These are phyloP conservation scores for Butastur rufipennis DNA, from an alignment of 2,113 vertebrate species.

Conservation along the genomic window DNA sequence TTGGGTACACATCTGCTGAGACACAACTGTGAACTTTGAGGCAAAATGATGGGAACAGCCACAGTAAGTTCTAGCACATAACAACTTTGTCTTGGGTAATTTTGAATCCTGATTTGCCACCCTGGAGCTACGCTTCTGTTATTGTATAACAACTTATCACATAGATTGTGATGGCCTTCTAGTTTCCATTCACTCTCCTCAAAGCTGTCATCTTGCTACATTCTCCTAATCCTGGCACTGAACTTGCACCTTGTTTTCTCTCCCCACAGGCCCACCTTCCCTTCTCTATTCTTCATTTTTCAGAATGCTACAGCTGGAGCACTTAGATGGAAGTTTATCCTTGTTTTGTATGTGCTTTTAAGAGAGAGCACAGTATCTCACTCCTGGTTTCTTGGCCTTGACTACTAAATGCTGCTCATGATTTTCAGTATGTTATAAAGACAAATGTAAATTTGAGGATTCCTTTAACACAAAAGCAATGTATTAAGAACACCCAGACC, in stretches of 20 bases:
- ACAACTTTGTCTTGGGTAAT: background rate
- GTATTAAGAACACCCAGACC: background rate
- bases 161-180: background rate
- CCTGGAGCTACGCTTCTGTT: background rate
- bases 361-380: background rate
- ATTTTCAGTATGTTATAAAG: background rate
- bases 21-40: background rate
- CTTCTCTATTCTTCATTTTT: background rate
- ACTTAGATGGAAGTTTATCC: background rate
- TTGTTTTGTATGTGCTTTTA: background rate
- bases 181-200: background rate
- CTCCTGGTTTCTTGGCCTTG: background rate
- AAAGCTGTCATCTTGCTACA: background rate
- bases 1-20: background rate
- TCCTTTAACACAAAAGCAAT: background rate
- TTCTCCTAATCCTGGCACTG: background rate
- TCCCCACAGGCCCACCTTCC: no score
- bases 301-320: background rate
- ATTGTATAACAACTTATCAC: accelerated
- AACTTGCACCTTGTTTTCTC: background rate
- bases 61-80: background rate
- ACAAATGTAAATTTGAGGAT: background rate
- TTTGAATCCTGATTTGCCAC: background rate
- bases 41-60: background rate
- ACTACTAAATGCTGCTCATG: background rate